A percentile compares a stretch with the other conserved stretches of the same genome.
Conservation (phyloP, 2,797 vertebrate genomes). For the Sebastes nivosus region DNA sequence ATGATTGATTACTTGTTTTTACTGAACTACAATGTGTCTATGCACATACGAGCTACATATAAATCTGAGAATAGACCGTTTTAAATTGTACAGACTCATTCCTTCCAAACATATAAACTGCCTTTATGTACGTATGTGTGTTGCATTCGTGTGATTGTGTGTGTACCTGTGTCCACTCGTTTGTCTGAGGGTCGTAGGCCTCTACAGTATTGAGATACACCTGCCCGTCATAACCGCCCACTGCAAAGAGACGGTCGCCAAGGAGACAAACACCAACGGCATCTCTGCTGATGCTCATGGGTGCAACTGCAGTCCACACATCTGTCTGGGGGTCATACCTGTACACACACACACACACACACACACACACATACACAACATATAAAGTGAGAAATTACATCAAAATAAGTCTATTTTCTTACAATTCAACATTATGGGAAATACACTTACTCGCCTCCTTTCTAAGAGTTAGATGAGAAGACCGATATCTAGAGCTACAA, state of each 20-base stretch:
- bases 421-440: background rate
- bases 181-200: slow-evolving; percentile 96
- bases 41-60: background rate
- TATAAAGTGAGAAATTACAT: background rate
- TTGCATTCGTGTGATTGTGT: background rate
- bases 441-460: background rate
- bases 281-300: slow-evolving; percentile 97
- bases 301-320: slow-evolving; percentile 94
- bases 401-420: background rate
- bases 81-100: background rate
- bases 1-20: slow-evolving; percentile 4
- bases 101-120: background rate
- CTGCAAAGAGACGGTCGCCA: slow-evolving; percentile 94
- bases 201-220: slow-evolving; percentile 96
- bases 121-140: background rate
- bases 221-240: slow-evolving; percentile 97
- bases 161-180: slow-evolving; percentile 96
- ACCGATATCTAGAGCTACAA: too few relatives aligned
- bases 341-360: slow-evolving; percentile 6
- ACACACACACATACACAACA: slow-evolving; percentile 3
- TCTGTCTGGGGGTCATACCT: slow-evolving; percentile 99
- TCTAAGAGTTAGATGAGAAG: background rate
- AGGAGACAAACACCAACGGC: slow-evolving; percentile 97
- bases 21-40: background rate
- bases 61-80: background rate